These are phyloP conservation scores for Rhodinocichla rosea DNA, from an alignment of 2,113 vertebrate genomes.

Conservation along the genomic window DNA sequence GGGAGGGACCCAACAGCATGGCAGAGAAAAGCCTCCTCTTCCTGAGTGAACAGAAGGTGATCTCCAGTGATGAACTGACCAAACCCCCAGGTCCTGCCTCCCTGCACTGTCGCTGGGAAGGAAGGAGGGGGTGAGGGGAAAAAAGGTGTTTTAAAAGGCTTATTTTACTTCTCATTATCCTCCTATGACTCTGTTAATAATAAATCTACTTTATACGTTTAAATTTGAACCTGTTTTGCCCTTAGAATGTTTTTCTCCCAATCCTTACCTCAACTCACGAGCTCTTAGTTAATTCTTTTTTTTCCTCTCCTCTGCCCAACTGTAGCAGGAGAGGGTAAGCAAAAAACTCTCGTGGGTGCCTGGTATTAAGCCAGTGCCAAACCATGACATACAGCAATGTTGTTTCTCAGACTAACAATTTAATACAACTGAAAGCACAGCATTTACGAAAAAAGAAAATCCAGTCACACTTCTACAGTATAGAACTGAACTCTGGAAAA, in stretches of 20 bases:
- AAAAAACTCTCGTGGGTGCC: background rate
- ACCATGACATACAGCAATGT: background rate
- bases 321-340: background rate
- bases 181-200: background rate
- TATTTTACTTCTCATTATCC: background rate
- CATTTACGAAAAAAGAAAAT: background rate
- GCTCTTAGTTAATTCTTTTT: background rate
- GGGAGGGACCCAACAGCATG: accelerated
- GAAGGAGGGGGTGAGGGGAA: accelerated
- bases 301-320: background rate
- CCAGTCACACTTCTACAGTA: background rate
- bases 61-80: background rate
- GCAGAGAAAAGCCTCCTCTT: background rate
- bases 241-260: background rate
- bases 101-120: background rate
- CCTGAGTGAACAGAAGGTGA: background rate
- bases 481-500: background rate
- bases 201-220: background rate
- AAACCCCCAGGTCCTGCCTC: background rate
- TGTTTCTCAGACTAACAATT: background rate
- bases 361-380: background rate
- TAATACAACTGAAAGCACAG: background rate
- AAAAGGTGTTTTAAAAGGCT: background rate
- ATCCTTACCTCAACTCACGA: background rate
- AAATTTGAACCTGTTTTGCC: background rate